Evolutionary conservation across 1,140 invertebrate genomes (phyloP).

Genomic region (Thaumatotibia leucotreta): DNA sequence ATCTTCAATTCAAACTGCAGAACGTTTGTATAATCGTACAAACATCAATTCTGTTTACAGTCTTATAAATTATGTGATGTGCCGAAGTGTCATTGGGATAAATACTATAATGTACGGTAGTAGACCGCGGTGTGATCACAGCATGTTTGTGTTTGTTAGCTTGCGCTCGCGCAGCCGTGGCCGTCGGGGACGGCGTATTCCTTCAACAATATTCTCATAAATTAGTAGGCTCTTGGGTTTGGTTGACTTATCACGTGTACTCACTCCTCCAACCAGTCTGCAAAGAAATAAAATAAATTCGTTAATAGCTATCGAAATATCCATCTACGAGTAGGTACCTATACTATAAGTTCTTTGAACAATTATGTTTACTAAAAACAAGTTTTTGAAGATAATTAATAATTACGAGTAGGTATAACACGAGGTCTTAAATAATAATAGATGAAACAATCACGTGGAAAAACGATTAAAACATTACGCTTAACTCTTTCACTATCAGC

Average conservation of each 20-base stretch:
- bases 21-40: constrained; percentile 41
- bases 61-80: constrained; percentile 64
- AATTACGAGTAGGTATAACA: no score
- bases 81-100: constrained; percentile 28
- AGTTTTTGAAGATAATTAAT: no score
- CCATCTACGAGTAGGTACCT: not conserved
- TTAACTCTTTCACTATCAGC: no score
- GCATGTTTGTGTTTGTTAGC: constrained; percentile 41
- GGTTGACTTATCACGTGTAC: constrained; percentile 72
- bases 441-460: no score
- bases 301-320: not conserved
- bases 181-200: not conserved
- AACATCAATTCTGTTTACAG: constrained; percentile 72
- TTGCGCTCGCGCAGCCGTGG: not conserved
- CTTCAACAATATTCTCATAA: constrained; percentile 27
- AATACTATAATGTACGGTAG: constrained; percentile 10
- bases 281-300: constrained; percentile 30
- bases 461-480: no score
- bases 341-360: no score
- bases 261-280: constrained; percentile 74
- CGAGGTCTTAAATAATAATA: no score
- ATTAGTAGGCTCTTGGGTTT: constrained; percentile 33
- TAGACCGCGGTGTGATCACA: constrained; percentile 44
- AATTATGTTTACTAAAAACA: no score
- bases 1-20: constrained; percentile 37